Conservation (phyloP, 2,113 vertebrate species). For the Lepus americanus region DNA sequence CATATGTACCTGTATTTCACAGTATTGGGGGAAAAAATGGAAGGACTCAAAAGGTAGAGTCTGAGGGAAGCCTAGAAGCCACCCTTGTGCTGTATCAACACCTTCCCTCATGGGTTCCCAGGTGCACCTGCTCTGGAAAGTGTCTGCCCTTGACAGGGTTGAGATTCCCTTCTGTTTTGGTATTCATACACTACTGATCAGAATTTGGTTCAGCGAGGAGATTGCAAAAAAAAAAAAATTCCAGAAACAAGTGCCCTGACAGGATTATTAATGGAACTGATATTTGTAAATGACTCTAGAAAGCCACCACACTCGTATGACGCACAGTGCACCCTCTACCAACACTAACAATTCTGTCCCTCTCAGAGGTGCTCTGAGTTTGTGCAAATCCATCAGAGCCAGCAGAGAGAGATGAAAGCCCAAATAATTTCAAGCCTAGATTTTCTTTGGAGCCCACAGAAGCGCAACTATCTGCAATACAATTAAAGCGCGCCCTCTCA, state of each 20-base stretch:
- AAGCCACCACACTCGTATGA: too few species aligned
- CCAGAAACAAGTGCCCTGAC: not conserved
- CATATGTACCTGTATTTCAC: not conserved
- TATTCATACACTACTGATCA: not conserved
- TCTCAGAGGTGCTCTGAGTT: not conserved
- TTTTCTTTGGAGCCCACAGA: not conserved
- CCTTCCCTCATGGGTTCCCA: too few species aligned
- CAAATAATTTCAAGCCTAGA: not conserved
- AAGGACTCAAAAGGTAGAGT: not conserved
- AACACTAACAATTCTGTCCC: rapidly evolving
- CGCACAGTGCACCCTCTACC: not conserved
- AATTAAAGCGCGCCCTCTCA: rapidly evolving
- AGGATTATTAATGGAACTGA: not conserved
- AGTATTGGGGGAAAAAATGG: not conserved
- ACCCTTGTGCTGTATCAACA: not conserved
- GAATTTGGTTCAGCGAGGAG: not conserved
- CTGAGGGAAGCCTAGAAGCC: not conserved
- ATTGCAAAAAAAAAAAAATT: not conserved
- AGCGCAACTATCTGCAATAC: not conserved
- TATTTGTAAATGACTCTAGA: not conserved
- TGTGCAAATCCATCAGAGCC: not conserved
- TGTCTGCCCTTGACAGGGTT: not conserved
- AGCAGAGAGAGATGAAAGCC: not conserved
- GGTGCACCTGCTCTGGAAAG: rapidly evolving
- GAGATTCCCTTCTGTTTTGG: not conserved